These are phyloP conservation scores for Chaetura pelagica DNA, from an alignment of 2,113 vertebrate species.

Conservation along the genomic window DNA sequence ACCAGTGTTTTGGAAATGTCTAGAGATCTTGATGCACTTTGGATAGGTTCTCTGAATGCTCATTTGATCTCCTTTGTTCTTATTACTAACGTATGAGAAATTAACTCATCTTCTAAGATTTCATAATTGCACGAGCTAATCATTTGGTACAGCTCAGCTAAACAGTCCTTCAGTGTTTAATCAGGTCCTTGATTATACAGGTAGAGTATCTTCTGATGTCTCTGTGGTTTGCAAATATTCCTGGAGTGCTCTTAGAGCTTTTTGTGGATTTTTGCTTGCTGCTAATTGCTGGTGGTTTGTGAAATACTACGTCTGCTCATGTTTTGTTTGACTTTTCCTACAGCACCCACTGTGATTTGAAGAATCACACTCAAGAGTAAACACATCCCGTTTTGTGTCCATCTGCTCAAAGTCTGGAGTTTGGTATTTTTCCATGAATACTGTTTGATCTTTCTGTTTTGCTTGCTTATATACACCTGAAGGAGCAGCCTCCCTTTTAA, in stretches of 20 bases:
- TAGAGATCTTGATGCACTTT: background rate
- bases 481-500: background rate
- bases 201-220: background rate
- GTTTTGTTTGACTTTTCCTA: background rate
- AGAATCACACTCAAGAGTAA: background rate
- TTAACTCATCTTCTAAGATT: background rate
- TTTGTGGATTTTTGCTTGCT: background rate
- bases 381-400: background rate
- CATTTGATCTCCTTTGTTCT: background rate
- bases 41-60: background rate
- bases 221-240: background rate
- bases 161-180: background rate
- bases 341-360: constrained; percentile 9
- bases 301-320: background rate
- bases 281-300: background rate
- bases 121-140: background rate
- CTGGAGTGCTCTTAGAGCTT: background rate
- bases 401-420: background rate
- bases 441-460: background rate
- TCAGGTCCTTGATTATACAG: background rate
- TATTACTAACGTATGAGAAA: background rate
- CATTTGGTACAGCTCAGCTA: background rate
- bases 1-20: background rate
- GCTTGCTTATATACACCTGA: background rate
- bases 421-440: background rate